Evolutionary conservation across 2,888 invertebrate genomes (phyloP), one percentile per base, ranked within the genome.

Genomic region (Volucella zonaria): DNA sequence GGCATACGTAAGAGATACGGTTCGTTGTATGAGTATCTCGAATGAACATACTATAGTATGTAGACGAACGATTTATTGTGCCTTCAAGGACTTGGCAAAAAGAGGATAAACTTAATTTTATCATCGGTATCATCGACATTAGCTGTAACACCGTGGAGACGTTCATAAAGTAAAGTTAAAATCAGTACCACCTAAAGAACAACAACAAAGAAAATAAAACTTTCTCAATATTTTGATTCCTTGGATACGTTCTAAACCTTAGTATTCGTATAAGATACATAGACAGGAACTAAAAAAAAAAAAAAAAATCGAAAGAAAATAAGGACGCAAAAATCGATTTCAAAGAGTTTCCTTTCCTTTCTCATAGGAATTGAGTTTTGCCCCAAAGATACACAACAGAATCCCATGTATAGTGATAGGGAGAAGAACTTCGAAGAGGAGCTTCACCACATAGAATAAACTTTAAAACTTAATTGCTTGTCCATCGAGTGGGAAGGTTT

Each of bases 71-170:
- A 83, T 80, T 83, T 79, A 83, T 83, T 79, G 66, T 71, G 75
- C 71, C 83, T 80, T 83, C 61, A 71, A 83, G 83, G 80, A 83
- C 70, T 71, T 51, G 56, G 54, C 31, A 64, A 71, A 71, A 61
- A 71, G 71, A 61, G 75, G 83, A 83, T 83, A 83, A 79, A 76
- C 75, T 71, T 83, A 80, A 83, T 83, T 79, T 83, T 83, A 83
- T 79, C 83, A 75, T 75, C 79, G 83, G 83, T 71, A 80, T 83
- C 80, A 80, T 83, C 75, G 83, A 71, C 80, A 76, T 83, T 80
- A 83, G 75, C 80, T 75, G 75, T 61, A 67, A 70, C 83, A 83
- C 80, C 79, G 83, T 83, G 80, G 80, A 68, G 66, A 71, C 75
- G 67, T 67, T 80, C 79, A 83, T 83, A 80, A 83, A 82, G 58